These are phyloP conservation scores for Ramazzottius varieornatus DNA, from an alignment of 2,888 invertebrate genomes.

Conservation along the genomic window DNA sequence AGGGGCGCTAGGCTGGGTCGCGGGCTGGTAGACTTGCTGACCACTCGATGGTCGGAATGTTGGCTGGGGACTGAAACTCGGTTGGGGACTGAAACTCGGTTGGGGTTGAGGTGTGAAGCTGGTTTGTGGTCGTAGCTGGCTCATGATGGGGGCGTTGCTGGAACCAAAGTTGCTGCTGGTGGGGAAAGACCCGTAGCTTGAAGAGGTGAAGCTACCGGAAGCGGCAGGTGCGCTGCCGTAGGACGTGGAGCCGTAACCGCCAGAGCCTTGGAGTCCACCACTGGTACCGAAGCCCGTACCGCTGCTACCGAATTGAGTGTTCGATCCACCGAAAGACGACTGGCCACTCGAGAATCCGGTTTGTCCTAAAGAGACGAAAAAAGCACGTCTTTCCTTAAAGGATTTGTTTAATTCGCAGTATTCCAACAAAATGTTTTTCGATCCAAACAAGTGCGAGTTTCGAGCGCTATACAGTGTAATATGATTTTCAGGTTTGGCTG, in stretches of 20 bases:
- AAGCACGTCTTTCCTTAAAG: too few species aligned
- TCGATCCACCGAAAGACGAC: background rate
- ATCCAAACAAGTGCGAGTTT: too few species aligned
- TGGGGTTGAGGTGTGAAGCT: background rate
- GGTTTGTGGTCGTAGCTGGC: too few species aligned
- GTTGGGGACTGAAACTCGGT: too few species aligned
- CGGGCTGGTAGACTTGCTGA: background rate
- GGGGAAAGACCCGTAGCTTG: background rate
- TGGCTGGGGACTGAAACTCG: too few species aligned
- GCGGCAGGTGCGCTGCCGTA: background rate
- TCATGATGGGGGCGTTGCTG: background rate
- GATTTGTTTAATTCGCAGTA: too few species aligned
- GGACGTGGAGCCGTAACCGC: background rate
- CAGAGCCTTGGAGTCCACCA: background rate
- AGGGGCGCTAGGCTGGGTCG: background rate
- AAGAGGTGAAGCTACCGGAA: background rate
- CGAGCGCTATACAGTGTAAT: too few species aligned
- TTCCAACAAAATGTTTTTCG: too few species aligned
- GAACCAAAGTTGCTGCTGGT: background rate
- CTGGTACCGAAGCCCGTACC: background rate
- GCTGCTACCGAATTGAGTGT: background rate
- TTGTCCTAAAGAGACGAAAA: too few species aligned
- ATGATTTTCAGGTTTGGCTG: too few species aligned
- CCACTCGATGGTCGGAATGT: too few species aligned
- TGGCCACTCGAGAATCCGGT: background rate